phyloP scores from a whole-genome alignment of 2,888 invertebrate species.

The Cryptophagus acutangulus region DNA sequence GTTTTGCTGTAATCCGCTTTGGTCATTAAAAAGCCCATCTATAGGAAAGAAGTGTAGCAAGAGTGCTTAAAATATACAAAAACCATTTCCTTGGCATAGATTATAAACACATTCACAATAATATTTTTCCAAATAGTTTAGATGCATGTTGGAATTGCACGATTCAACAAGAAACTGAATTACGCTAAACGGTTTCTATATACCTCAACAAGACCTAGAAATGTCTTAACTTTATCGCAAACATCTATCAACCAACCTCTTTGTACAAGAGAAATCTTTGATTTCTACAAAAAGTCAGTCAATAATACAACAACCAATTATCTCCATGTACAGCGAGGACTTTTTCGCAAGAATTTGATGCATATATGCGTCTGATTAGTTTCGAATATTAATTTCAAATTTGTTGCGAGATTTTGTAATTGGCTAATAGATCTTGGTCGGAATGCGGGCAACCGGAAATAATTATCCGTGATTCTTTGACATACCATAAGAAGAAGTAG shows the following conservation, averaged over 20 bases:
- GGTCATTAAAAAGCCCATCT: too few relatives aligned
- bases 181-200: constrained; percentile 19
- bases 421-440: constrained; percentile 14
- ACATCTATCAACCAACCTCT: constrained; percentile 16
- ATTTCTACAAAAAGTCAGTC: constrained; percentile 9
- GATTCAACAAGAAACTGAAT: constrained; percentile 22
- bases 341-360: too few relatives aligned
- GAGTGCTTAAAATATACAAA: too few relatives aligned
- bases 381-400: too few relatives aligned
- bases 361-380: too few relatives aligned
- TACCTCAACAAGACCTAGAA: constrained; percentile 20
- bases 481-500: constrained; percentile 11
- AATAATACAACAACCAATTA: too few relatives aligned
- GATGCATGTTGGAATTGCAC: constrained; percentile 18
- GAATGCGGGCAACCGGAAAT: constrained; percentile 20
- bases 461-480: constrained; percentile 11
- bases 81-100: constrained; percentile 23
- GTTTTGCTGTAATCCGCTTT: too few relatives aligned
- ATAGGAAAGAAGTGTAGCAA: too few relatives aligned
- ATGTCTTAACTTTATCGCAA: constrained; percentile 20
- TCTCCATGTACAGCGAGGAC: too few relatives aligned
- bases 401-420: too few relatives aligned
- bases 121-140: constrained; percentile 20
- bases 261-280: neutral
- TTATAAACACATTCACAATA: constrained; percentile 10